Evolutionary conservation across 1,140 invertebrate species (phyloP), one percentile per base, ranked within the genome.

Genomic region (Drosophila pruinosa): DNA sequence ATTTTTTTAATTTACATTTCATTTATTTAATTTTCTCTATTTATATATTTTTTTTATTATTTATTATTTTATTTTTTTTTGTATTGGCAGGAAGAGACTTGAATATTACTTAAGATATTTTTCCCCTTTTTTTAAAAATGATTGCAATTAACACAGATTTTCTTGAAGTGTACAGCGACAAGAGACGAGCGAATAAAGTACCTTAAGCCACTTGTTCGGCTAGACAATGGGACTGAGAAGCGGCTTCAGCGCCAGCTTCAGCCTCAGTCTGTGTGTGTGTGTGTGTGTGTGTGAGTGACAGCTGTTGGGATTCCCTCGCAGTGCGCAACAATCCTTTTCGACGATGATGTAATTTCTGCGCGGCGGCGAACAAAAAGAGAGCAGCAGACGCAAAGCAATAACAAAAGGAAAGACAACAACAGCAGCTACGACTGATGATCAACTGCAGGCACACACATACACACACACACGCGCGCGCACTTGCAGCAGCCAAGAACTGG

Each of bases 261-360:
- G 52, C 58, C n/a, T 52, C 61, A 72, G 45, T 52, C 24, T 28
- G 63, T 15, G 34, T 31, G 45, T 36, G 36, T 15, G 22, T 56
- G 58, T 24, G 41, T 50, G 39, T 26, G 52, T 15, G 34, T 43
- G 36, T 26, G 47, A 67, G 38, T 73, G 81, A 85, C 81, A 86
- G 82, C 82, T 86, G 82, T 82, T 88, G 82, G 82, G 64, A 68
- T 86, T 78, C 82, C 71, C 78, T 75, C 64, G 75, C 74, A 63
- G n/a, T n/a, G 77, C 70, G 54, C 54, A 73, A 59, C 69, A 72
- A 81, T 86, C 80, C 82, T 86, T 86, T 74, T 17, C 72, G 70
- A 43, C 47, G 64, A 62, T 85, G 80, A 85, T 85, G 78, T 77
- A 86, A 86, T 78, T 88, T 88, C 67, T 71, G 85, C 77, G 75